Evolutionary conservation across 1,140 invertebrate genomes (phyloP).

Genomic region (Reticulitermes speratus): DNA sequence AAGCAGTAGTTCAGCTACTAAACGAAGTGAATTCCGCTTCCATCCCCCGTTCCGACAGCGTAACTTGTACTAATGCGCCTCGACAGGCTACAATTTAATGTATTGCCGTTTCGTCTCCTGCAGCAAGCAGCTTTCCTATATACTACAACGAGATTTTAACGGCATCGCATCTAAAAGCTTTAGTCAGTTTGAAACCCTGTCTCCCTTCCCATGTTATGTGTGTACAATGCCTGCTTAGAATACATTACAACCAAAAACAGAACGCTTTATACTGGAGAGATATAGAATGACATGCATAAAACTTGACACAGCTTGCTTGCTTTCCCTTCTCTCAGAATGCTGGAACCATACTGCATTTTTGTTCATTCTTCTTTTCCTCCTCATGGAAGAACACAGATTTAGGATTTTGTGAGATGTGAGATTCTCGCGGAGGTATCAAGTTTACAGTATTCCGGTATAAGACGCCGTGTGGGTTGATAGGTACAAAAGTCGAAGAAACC

Average conservation of each 20-base stretch:
- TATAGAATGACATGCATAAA: neutral
- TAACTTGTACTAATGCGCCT: neutral
- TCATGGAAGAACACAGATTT: neutral
- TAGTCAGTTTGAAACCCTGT: neutral
- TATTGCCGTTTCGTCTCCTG: conserved; percentile 14
- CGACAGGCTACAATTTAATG: conserved; percentile 15
- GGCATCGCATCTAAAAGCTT: neutral
- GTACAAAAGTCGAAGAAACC: too few species aligned
- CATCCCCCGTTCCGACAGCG: neutral
- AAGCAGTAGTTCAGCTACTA: neutral
- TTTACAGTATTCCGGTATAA: too few species aligned
- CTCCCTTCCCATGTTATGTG: neutral
- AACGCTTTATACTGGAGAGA: conserved; percentile 12
- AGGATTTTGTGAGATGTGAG: too few species aligned
- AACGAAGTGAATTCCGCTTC: neutral
- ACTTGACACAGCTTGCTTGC: neutral
- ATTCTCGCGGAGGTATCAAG: too few species aligned
- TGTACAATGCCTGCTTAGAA: conserved; percentile 15
- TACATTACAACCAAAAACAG: conserved; percentile 3
- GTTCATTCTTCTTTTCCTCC: neutral
- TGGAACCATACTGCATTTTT: neutral
- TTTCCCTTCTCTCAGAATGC: neutral
- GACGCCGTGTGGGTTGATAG: too few species aligned
- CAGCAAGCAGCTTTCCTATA: conserved; percentile 6
- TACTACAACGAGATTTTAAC: conserved; percentile 6